These are phyloP conservation scores for Gorsachius goisagi DNA, from an alignment of 2,113 vertebrate species.

Conservation along the genomic window DNA sequence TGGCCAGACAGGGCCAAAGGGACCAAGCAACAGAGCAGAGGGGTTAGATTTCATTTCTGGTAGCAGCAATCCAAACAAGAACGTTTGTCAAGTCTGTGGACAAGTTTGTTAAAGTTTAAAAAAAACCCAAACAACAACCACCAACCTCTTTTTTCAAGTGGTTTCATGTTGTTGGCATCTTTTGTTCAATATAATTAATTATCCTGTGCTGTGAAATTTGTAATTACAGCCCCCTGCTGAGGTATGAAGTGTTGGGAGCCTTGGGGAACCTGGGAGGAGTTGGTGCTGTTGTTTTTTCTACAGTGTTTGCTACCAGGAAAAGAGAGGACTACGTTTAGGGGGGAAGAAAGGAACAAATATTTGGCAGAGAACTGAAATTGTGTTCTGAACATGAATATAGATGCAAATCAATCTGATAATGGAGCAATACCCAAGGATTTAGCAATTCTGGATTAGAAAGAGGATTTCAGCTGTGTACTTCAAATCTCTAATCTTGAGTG, in stretches of 20 bases:
- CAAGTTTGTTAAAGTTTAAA: background rate
- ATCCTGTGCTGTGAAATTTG: background rate
- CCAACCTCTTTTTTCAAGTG: background rate
- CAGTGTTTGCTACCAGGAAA: background rate
- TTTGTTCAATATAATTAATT: background rate
- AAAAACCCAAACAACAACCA: background rate
- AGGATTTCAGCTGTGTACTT: constrained; percentile 63
- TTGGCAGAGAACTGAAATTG: constrained; percentile 13
- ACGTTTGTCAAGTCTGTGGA: background rate
- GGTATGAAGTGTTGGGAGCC: background rate
- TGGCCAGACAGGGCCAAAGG: background rate
- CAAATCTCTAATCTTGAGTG: constrained; percentile 56
- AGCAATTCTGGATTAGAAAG: constrained; percentile 46
- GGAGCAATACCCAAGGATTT: constrained; percentile 53
- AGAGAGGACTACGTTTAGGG: background rate
- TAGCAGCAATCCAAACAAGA: background rate
- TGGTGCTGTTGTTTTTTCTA: background rate
- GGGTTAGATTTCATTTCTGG: background rate
- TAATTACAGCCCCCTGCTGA: background rate
- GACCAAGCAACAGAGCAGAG: background rate
- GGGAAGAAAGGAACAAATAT: background rate
- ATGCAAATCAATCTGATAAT: background rate
- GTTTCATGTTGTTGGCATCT: background rate
- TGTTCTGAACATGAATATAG: background rate
- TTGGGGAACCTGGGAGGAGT: background rate